Evolutionary conservation across 2,797 vertebrate species (phyloP).

Genomic region (Loriculus beryllinus): DNA sequence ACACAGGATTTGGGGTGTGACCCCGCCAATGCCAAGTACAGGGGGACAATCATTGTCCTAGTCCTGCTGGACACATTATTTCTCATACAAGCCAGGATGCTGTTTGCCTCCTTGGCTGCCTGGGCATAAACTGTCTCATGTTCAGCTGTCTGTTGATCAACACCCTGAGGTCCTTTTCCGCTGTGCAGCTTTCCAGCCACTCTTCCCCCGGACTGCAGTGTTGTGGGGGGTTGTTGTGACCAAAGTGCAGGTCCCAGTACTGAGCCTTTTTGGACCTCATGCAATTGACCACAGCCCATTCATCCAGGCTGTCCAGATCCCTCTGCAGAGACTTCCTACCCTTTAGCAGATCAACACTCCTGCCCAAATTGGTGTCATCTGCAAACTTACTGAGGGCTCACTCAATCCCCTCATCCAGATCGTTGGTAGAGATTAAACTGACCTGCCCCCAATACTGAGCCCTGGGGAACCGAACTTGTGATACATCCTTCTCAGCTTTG

Average conservation of each 20-base stretch:
- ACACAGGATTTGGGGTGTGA: not conserved
- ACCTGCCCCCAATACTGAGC: not conserved
- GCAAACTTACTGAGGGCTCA: not conserved
- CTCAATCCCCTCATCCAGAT: accelerated
- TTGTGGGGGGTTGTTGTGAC: accelerated
- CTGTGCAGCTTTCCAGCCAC: not conserved
- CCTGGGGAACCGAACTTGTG: not conserved
- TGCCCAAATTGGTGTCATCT: accelerated
- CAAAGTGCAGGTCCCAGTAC: accelerated
- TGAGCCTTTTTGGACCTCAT: not conserved
- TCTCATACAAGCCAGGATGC: not conserved
- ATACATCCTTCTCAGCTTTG: not conserved
- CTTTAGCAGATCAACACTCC: not conserved
- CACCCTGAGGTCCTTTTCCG: not conserved
- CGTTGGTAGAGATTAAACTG: not conserved
- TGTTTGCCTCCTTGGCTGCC: not conserved
- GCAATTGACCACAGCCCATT: accelerated
- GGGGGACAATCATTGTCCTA: not conserved
- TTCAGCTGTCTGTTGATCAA: accelerated
- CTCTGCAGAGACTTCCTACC: not conserved
- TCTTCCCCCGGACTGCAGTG: accelerated
- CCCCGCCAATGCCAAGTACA: not conserved
- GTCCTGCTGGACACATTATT: not conserved
- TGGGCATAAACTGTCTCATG: not conserved
- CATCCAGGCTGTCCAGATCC: not conserved